Percentiles rank a stretch among this genome's conserved stretches.
Evolutionary conservation across 2,113 vertebrate species (phyloP).

Genomic region (Aythya baeri): DNA sequence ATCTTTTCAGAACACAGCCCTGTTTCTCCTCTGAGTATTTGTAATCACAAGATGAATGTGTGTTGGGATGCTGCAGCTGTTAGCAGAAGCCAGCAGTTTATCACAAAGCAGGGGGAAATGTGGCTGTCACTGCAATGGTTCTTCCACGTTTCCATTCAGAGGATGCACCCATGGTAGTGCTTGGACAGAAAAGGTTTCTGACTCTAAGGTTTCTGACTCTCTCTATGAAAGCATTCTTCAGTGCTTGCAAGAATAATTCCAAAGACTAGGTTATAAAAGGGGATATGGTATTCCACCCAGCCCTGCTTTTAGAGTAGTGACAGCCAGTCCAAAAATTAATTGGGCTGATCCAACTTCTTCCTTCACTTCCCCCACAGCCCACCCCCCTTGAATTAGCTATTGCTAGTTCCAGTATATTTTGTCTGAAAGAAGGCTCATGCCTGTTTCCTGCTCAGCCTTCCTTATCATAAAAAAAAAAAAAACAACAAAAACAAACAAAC

Average conservation of each 20-base stretch:
- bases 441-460: background rate
- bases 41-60: background rate
- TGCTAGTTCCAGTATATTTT: background rate
- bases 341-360: background rate
- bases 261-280: background rate
- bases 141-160: background rate
- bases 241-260: background rate
- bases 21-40: background rate
- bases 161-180: background rate
- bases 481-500: background rate
- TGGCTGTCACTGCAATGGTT: background rate
- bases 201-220: background rate
- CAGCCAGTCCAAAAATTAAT: background rate
- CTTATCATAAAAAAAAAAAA: background rate
- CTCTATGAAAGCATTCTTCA: background rate
- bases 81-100: constrained; percentile 39
- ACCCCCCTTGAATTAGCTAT: background rate
- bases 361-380: background rate
- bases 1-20: constrained; percentile 30
- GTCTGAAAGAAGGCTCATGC: background rate
- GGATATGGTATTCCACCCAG: background rate
- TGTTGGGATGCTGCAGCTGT: background rate
- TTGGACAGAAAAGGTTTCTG: background rate
- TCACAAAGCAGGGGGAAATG: constrained; percentile 23
- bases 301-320: background rate